Evolutionary conservation across 1,140 invertebrate genomes (phyloP), one percentile per base, ranked within the genome.

Genomic region (Aphelenchoides besseyi): DNA sequence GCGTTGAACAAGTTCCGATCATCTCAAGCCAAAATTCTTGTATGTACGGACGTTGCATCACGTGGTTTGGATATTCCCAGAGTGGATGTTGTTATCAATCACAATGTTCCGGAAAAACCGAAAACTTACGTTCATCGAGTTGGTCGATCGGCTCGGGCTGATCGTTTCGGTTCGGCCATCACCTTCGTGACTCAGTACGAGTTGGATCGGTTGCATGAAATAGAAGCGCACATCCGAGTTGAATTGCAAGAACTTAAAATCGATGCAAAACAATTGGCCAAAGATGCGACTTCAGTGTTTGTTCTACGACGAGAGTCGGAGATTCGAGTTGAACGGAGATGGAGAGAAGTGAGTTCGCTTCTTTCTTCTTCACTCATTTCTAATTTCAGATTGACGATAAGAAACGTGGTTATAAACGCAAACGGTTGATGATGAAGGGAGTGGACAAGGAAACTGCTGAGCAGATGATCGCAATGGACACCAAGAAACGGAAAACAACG

Each of bases 131-230:
- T 83, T 33, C 82, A 83, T 71, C 23, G 82, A 37, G 82, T 83
- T 18, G 82, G 82, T 41, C 55, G 81, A 41, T 73, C 78, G 3
- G 80, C 79, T 3, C 29, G 70, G 32, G 29, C 70, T 37, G 70
- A 29, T 18, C 23, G 70, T 1, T 57, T 52, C 2, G 70, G 72
- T n/a, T 23, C 72, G 23, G 55, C 69, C 59, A 73, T 98, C 53
- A 94, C 92, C 28, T 87, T 98, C 48, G 90, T 98, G 59, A 93
- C 92, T 0, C 95, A 94, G 23, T 89, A 92, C 84, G 95, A 98
- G 82, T 89, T 98, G n/a, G 89, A 91, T 81, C 29, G 29, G 12
- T 12, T 59, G 12, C 1, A 26, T n/a, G 55, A 16, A 1, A 59
- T 59, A 1, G 55, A 59, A 59, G 28, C n/a, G 28, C 26, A 59